These are phyloP conservation scores for Crossoptilon crossoptilon DNA, from an alignment of 2,797 vertebrate species.

Conservation along the genomic window DNA sequence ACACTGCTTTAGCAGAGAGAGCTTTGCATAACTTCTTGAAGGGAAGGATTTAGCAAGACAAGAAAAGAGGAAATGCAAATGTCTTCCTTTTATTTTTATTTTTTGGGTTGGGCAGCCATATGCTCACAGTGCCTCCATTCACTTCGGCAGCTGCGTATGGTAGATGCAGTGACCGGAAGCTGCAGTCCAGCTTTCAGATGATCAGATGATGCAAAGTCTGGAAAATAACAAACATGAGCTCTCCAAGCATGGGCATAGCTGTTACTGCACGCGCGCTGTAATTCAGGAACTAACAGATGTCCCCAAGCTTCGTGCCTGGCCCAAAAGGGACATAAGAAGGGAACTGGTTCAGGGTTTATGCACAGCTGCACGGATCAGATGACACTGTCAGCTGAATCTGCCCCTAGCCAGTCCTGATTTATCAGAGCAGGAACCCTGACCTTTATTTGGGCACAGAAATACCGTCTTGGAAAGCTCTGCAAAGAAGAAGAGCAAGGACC, in stretches of 20 bases:
- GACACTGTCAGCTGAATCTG: conserved; percentile 84
- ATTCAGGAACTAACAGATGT: conserved; percentile 83
- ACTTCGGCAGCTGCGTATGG: conserved; percentile 50
- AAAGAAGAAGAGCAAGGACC: not conserved
- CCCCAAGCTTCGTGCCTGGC: conserved; percentile 82
- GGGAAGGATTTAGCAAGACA: not conserved
- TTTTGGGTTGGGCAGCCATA: not conserved
- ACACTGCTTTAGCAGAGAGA: not conserved
- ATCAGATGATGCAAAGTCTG: conserved; percentile 56
- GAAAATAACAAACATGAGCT: conserved; percentile 63
- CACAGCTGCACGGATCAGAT: conserved; percentile 86
- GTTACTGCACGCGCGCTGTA: conserved; percentile 74
- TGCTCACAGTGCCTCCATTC: conserved; percentile 41
- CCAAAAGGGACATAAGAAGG: conserved; percentile 59
- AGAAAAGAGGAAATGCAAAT: conserved; percentile 47
- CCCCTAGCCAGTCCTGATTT: conserved; percentile 77
- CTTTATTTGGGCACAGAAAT: conserved; percentile 84
- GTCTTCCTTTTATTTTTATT: not conserved
- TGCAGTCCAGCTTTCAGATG: not conserved
- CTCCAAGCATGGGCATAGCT: conserved; percentile 1
- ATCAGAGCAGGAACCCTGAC: conserved; percentile 86
- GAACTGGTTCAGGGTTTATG: conserved; percentile 83
- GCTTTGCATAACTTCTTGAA: not conserved
- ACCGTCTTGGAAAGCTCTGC: conserved; percentile 61
- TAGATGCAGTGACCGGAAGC: conserved; percentile 41